Conservation (phyloP, 2,888 invertebrate genomes). For the Erpobdella octoculata region DNA sequence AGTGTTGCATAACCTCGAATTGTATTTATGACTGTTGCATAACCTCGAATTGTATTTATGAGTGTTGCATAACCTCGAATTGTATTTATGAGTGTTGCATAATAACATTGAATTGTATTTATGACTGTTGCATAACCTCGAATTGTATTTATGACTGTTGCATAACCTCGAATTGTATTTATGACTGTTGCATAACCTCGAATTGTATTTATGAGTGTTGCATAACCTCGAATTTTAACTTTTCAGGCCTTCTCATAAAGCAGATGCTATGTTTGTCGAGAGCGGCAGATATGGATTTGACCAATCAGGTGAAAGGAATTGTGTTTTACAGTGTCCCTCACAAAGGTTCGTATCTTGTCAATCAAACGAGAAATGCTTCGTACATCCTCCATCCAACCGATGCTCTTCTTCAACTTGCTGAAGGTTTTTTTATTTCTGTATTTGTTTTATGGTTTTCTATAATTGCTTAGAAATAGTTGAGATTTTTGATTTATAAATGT, state of each 20-base stretch:
- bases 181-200: no score
- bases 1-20: no score
- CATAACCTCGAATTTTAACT: neutral
- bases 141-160: no score
- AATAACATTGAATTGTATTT: no score
- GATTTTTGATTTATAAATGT: neutral
- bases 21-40: no score
- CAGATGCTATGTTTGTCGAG: constrained; percentile 56
- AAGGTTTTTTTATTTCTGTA: constrained; percentile 64
- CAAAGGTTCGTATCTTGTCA: constrained; percentile 69
- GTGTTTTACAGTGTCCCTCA: constrained; percentile 86
- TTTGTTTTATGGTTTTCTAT: no score
- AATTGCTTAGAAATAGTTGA: neutral
- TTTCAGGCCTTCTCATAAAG: constrained; percentile 69
- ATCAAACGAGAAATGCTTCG: constrained; percentile 62
- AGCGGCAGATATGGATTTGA: constrained; percentile 11
- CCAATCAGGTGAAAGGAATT: constrained; percentile 63
- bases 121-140: no score
- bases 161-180: no score
- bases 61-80: no score
- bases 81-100: no score
- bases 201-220: no score
- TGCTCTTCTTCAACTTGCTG: constrained; percentile 72
- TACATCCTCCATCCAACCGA: constrained; percentile 75
- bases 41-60: no score